phyloP scores from a whole-genome alignment of 1,140 invertebrate species.

The Trachymyrmex septentrionalis region DNA sequence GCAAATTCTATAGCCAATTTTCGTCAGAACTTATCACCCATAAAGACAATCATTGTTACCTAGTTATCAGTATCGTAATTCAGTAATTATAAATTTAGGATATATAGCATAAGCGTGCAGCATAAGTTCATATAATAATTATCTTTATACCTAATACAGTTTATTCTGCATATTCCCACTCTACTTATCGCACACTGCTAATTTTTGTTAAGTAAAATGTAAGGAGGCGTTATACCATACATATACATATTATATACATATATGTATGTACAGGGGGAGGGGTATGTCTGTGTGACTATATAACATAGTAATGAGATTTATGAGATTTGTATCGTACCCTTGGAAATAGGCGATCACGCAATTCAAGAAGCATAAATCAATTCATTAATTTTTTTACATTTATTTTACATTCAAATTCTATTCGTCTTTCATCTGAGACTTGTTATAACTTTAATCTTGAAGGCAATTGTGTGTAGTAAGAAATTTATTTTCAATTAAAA shows the following conservation, averaged over 20 bases:
- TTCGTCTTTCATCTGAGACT: background rate
- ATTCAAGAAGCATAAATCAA: constrained; percentile 11
- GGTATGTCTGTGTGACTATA: constrained; percentile 66
- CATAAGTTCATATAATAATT: constrained; percentile 38
- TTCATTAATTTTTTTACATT: background rate
- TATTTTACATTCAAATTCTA: background rate
- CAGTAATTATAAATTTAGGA: constrained; percentile 27
- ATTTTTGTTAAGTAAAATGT: constrained; percentile 56
- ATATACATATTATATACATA: constrained; percentile 53
- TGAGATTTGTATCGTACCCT: constrained; percentile 28
- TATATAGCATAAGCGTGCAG: constrained; percentile 41
- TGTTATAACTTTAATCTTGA: background rate
- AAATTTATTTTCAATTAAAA: constrained; percentile 32
- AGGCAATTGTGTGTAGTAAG: background rate
- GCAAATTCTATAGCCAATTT: constrained; percentile 4
- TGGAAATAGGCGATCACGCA: background rate
- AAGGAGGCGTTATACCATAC: constrained; percentile 43
- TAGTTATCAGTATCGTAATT: constrained; percentile 37
- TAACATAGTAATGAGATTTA: constrained; percentile 57
- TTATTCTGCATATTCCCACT: constrained; percentile 5
- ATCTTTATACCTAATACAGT: constrained; percentile 19
- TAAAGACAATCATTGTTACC: constrained; percentile 9
- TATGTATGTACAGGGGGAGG: constrained; percentile 33
- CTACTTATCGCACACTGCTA: constrained; percentile 24
- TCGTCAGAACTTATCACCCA: constrained; percentile 5